Conservation (phyloP, 2,888 invertebrate genomes). For the Empis stercorea region DNA sequence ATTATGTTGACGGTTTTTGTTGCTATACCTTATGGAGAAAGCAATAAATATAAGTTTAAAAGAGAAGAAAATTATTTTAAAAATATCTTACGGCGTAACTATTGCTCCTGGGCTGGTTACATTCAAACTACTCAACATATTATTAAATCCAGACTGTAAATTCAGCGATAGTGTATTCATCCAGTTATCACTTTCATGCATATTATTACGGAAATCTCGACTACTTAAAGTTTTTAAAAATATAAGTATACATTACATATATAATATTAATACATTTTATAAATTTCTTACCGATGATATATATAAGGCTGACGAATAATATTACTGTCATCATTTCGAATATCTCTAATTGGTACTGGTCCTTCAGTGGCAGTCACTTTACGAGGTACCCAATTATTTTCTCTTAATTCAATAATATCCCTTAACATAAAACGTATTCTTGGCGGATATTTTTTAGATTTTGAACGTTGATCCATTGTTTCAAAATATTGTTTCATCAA, state of each 20-base stretch:
- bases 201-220: constrained; percentile 36
- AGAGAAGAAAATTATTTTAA: neutral
- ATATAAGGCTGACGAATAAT: constrained; percentile 34
- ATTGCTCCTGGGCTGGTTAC: constrained; percentile 34
- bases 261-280: too few relatives aligned
- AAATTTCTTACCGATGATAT: constrained; percentile 15
- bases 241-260: too few relatives aligned
- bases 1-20: constrained; percentile 20
- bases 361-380: constrained; percentile 74
- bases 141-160: constrained; percentile 31
- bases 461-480: constrained; percentile 76
- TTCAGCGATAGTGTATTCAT: constrained; percentile 35
- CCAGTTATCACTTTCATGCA: constrained; percentile 35
- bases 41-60: too few relatives aligned
- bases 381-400: constrained; percentile 85
- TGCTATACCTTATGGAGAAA: constrained; percentile 6
- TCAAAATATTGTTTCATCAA: constrained; percentile 98
- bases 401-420: constrained; percentile 87
- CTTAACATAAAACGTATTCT: constrained; percentile 95
- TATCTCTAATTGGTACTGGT: constrained; percentile 88
- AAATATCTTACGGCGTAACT: constrained; percentile 31
- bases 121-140: constrained; percentile 35
- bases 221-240: constrained; percentile 16
- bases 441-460: constrained; percentile 73
- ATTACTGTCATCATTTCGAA: constrained; percentile 42